Percentiles rank a stretch among this genome's conserved stretches.
These are phyloP conservation scores for Synergus japonicus DNA, from an alignment of 2,888 invertebrate genomes.

Conservation along the genomic window DNA sequence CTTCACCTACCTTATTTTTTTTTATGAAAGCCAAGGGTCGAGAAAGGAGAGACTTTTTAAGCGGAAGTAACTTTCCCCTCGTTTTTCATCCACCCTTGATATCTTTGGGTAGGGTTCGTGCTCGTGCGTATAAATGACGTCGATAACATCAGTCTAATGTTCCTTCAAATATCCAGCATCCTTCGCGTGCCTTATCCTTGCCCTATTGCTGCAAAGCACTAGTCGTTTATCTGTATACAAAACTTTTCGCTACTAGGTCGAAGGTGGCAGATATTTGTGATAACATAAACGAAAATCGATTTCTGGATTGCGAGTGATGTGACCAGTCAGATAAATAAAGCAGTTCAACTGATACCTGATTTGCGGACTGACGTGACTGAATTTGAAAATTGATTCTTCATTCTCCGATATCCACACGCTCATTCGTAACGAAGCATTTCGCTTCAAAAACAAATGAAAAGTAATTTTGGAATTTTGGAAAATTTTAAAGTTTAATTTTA, in stretches of 20 bases:
- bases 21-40: too few relatives aligned
- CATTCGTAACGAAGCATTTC: background rate
- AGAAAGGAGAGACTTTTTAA: too few relatives aligned
- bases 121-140: constrained; percentile 1
- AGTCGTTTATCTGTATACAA: background rate
- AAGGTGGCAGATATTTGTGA: background rate
- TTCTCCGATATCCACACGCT: background rate
- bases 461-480: too few relatives aligned
- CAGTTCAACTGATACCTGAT: background rate
- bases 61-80: too few relatives aligned
- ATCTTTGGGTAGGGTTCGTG: background rate
- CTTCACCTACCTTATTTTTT: too few relatives aligned
- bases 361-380: background rate
- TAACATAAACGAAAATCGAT: constrained; percentile 5
- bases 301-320: background rate
- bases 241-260: background rate
- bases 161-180: background rate
- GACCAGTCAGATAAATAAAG: background rate
- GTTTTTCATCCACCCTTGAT: too few relatives aligned
- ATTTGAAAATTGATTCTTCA: background rate
- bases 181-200: background rate
- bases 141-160: constrained; percentile 8
- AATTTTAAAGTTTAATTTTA: too few relatives aligned
- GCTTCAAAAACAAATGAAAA: background rate
- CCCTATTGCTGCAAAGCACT: background rate